These are phyloP conservation scores for Pentamera pediparva DNA, from an alignment of 53 echinoderm and acorn worm genomes.

Conservation along the genomic window DNA sequence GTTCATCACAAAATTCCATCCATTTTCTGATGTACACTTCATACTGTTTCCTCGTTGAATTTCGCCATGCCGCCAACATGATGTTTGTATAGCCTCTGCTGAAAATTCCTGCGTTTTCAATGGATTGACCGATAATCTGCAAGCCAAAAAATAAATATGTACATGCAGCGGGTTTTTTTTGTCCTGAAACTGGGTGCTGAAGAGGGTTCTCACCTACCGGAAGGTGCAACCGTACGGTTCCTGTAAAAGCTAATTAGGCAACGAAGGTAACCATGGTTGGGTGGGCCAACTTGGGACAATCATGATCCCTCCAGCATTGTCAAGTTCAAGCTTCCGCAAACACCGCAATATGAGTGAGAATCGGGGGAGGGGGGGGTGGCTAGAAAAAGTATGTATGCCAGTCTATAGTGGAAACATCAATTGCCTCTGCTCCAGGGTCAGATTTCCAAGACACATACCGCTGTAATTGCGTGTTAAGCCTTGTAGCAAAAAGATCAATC, in stretches of 20 bases:
- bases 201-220: background rate
- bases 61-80: slow-evolving; percentile 30
- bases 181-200: background rate
- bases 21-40: slow-evolving; percentile 18
- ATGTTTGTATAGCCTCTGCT: background rate
- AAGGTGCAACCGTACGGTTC: slow-evolving; percentile 23
- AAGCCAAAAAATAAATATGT: slow-evolving; percentile 22
- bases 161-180: background rate
- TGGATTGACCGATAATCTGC: slow-evolving; percentile 20
- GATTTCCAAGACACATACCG: slow-evolving; percentile 36
- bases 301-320: slow-evolving; percentile 10
- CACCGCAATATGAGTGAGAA: slow-evolving; percentile 3
- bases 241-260: background rate
- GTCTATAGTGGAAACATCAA: slow-evolving; percentile 39
- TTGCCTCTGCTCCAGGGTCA: slow-evolving; percentile 28
- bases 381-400: slow-evolving; percentile 28
- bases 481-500: slow-evolving; percentile 38
- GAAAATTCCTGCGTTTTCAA: slow-evolving; percentile 13
- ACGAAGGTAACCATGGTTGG: slow-evolving; percentile 11
- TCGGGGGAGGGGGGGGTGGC: slow-evolving; percentile 2
- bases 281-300: slow-evolving; percentile 37
- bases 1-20: slow-evolving; percentile 22
- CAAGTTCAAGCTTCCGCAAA: slow-evolving; percentile 3
- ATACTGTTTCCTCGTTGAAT: slow-evolving; percentile 36
- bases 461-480: slow-evolving; percentile 35